Evolutionary conservation across 2,888 invertebrate species (phyloP).

Genomic region (Sthenelais limicola): DNA sequence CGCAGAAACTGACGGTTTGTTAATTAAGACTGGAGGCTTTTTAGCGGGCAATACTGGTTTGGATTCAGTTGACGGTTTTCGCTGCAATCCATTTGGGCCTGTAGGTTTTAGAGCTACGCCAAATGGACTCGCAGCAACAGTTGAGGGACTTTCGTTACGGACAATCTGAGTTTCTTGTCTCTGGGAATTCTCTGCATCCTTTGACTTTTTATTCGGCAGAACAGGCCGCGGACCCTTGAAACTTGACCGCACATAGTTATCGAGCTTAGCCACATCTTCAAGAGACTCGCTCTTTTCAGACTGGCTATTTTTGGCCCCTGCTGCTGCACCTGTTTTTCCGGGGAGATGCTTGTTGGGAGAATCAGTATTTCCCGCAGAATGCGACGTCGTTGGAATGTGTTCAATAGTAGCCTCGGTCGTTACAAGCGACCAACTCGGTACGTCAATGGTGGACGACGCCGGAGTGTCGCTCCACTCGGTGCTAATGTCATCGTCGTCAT

Average conservation of each 20-base stretch:
- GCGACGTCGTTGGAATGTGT: too few species aligned
- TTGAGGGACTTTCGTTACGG: too few species aligned
- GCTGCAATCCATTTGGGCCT: too few species aligned
- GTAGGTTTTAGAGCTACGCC: too few species aligned
- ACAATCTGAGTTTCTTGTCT: not conserved
- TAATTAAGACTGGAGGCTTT: not conserved
- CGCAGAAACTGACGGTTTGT: not conserved
- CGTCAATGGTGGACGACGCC: not conserved
- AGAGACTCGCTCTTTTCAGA: too few species aligned
- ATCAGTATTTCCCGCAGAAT: too few species aligned
- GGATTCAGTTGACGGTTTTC: not conserved
- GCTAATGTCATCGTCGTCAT: slow-evolving; percentile 5
- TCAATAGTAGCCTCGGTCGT: not conserved
- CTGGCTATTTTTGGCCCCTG: too few species aligned
- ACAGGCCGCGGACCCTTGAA: not conserved
- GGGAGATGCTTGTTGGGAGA: too few species aligned
- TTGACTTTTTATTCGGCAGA: slow-evolving; percentile 6
- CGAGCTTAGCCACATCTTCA: slow-evolving; percentile 12
- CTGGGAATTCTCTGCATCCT: slow-evolving; percentile 24
- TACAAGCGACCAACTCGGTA: not conserved
- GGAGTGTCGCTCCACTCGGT: slow-evolving; percentile 19
- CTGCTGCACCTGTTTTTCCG: too few species aligned
- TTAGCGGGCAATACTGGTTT: slow-evolving; percentile 13
- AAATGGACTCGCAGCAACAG: too few species aligned
- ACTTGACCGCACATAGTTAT: not conserved